Evolutionary conservation across 1,140 invertebrate genomes (phyloP).

Genomic region (Brachionus asplanchnoidis): DNA sequence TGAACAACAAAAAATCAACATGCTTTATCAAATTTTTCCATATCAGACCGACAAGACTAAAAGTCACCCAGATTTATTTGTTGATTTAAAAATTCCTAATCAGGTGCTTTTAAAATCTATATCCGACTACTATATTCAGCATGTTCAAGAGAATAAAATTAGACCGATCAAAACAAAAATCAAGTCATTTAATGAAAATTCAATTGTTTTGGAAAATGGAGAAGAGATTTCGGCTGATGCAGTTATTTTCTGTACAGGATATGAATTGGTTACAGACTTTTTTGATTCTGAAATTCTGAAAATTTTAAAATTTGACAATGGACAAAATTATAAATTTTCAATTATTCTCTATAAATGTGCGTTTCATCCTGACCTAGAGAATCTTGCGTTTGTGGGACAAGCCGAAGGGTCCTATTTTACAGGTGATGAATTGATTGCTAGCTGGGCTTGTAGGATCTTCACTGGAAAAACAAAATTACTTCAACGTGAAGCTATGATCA

Average conservation of each 20-base stretch:
- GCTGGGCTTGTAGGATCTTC: conserved; percentile 7
- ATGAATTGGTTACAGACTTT: background rate
- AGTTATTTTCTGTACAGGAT: conserved; percentile 33
- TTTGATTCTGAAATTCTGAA: background rate
- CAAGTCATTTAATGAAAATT: background rate
- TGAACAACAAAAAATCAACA: background rate
- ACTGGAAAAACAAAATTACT: background rate
- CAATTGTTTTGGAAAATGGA: conserved; percentile 13
- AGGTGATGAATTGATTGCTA: background rate
- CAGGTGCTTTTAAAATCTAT: background rate
- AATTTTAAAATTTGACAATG: background rate
- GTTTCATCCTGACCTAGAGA: background rate
- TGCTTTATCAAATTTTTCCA: background rate
- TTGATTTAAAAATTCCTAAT: background rate
- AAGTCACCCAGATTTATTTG: background rate
- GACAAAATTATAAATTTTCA: background rate
- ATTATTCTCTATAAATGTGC: conserved; percentile 4
- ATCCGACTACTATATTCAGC: background rate
- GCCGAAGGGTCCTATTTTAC: background rate
- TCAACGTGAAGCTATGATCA: background rate
- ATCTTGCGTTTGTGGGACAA: conserved; percentile 18
- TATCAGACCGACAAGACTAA: background rate
- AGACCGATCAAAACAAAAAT: background rate
- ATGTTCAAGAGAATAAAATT: background rate
- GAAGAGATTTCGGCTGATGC: background rate